Evolutionary conservation across 2,888 invertebrate genomes (phyloP), one percentile per base, ranked within the genome.

Genomic region (Harpalus rubripes): DNA sequence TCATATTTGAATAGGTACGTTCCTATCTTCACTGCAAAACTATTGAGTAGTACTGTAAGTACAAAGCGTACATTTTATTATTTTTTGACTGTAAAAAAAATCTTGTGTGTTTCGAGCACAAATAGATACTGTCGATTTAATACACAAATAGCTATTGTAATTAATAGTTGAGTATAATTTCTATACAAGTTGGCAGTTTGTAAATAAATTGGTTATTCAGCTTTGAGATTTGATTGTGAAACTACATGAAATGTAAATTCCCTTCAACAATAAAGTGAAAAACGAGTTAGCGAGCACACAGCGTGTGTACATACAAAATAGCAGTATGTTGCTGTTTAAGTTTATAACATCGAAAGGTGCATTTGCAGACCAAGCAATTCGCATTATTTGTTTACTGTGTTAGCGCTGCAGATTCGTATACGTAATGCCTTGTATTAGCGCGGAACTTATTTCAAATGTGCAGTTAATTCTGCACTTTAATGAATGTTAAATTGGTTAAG

Each of bases 401-500:
- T 74, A 74, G 72, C 72, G 41, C n/a, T 15, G n/a, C 10, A 18
- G 41, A 7, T 68, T 15, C 68, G 41, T 39, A 68, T 68, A 39
- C 68, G 72, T 74, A 74, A 74, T 74, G 72, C 18, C 41, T 74
- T 74, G 72, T 74, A 74, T 74, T 74, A 74, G 72, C 72, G 41
- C 41, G 18, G 18, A 74, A 74, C 72, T 74, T 74, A 74, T 74
- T 74, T 74, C 72, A 74, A 74, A 74, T 74, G 72, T 74, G 72
- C 72, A 74, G 72, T 74, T 74, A 74, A 74, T 74, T 74, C 15
- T 44, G 72, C 72, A 74, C 16, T 41, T 74, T 74, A 74, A 74
- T 74, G 72, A 74, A 74, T 74, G 72, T 74, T 74, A 44, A 74
- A 74, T 74, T 74, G 72, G 44, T 44, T 74, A 74, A 74, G 72